phyloP scores from a whole-genome alignment of 53 echinoderm and acorn worm species.

The Apostichopus leukothele region DNA sequence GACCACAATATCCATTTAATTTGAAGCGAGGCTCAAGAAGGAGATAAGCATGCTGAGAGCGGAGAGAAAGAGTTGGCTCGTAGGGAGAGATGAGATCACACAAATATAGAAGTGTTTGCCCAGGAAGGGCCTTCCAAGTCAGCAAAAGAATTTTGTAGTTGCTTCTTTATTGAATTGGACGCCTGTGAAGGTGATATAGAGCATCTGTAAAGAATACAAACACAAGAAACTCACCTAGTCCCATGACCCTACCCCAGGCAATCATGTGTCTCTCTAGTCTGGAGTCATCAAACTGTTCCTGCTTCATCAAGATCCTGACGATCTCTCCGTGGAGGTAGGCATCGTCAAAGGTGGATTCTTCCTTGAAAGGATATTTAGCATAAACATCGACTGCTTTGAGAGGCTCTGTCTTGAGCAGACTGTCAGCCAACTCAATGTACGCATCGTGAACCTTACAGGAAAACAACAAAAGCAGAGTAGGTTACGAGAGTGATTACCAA shows the following conservation, averaged over 20 bases:
- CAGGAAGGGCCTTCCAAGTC: too few species aligned
- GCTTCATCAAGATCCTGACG: slow-evolving; percentile 89
- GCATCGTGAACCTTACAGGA: slow-evolving; percentile 84
- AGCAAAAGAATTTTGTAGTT: too few species aligned
- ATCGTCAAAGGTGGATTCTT: slow-evolving; percentile 89
- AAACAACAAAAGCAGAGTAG: not conserved
- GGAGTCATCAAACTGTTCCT: slow-evolving; percentile 87
- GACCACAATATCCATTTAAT: too few species aligned
- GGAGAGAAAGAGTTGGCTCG: too few species aligned
- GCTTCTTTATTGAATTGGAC: too few species aligned
- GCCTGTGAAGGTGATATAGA: too few species aligned
- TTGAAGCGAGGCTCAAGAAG: too few species aligned
- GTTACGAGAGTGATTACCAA: not conserved
- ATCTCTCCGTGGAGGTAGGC: slow-evolving; percentile 93
- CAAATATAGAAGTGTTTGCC: too few species aligned
- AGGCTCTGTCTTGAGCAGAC: slow-evolving; percentile 74
- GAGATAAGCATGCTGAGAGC: too few species aligned
- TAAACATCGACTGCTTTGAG: slow-evolving; percentile 90
- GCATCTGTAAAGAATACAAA: not conserved
- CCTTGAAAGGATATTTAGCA: slow-evolving; percentile 77
- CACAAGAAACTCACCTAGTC: slow-evolving; percentile 63
- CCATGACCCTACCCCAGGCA: slow-evolving; percentile 89
- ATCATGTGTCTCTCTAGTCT: slow-evolving; percentile 87
- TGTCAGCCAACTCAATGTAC: slow-evolving; percentile 89
- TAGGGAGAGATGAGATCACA: too few species aligned